Evolutionary conservation across 64 coral and sea anemone genomes (phyloP).

Genomic region (Stylophora pistillata): DNA sequence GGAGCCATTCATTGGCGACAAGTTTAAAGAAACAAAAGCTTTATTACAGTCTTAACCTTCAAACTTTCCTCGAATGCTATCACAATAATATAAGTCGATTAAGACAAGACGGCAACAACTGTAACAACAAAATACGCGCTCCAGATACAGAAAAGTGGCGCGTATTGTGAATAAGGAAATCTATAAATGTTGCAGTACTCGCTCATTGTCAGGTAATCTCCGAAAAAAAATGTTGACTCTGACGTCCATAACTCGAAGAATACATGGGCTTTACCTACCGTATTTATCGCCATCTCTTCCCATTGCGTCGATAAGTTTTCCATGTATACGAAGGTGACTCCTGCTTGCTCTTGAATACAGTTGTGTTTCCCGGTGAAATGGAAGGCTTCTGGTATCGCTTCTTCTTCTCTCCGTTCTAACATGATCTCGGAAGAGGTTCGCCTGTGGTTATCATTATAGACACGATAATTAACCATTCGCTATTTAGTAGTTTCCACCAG

Average conservation of each 20-base stretch:
- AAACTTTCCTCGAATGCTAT: background rate
- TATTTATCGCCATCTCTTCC: constrained; percentile 84
- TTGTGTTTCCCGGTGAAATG: constrained; percentile 87
- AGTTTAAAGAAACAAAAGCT: background rate
- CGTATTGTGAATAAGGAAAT: background rate
- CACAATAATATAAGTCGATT: background rate
- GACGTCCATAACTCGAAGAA: background rate
- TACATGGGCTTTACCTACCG: constrained; percentile 42
- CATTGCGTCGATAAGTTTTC: constrained; percentile 68
- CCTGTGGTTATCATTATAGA: background rate
- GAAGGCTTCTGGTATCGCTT: constrained; percentile 77
- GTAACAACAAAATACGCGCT: background rate
- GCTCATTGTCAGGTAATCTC: background rate
- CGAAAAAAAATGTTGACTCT: background rate
- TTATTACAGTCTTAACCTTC: background rate
- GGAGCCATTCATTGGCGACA: background rate
- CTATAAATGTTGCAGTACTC: background rate
- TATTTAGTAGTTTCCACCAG: background rate
- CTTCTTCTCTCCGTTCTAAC: constrained; percentile 56
- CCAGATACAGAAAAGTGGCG: background rate
- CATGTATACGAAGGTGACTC: constrained; percentile 76
- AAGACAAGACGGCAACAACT: background rate
- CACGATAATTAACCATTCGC: background rate
- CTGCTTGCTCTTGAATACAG: constrained; percentile 84
- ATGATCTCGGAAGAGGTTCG: constrained; percentile 48